Base-by-base conservation (phyloP, 2,113 vertebrate species). In the Cygnus buccinator region DNA sequence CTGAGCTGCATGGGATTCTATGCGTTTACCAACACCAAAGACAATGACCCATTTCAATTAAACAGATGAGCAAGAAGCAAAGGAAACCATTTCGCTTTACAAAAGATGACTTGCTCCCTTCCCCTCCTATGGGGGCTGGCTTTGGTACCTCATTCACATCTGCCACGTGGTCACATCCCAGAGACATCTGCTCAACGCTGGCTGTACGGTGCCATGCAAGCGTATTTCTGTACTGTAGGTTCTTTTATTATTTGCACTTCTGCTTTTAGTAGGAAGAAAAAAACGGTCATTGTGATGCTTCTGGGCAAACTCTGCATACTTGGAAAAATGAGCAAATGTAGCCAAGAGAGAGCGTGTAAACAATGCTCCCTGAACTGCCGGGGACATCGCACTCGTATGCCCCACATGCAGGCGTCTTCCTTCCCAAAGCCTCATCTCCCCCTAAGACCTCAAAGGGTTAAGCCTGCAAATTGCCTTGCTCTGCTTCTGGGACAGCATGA, bases 401-500 rank as follows among this genome's bases (percentile, higher is more conserved):
- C 83, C n/a, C 0, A 6, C 3, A 2, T 4, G 26, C 1, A 0
- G 48, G 59, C 6, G 0, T 23, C 93, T 43, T 90, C 82, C 67
- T 77, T 80, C 78, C 55, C 1, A 0, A 55, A 94, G 84, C 67
- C 74, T 94, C 9, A 3, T 78, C 94, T 95, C 85, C 88, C 89
- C 84, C 86, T 31, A 97, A 97, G 97, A 91, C 94, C 96, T 97
- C 95, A 96, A 98, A 97, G 97, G 97, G 98, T 98, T 98, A 98
- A 96, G 96, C 91, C 97, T 96, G 97, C 96, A 98, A 98, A 98
- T 97, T 97, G 97, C 98, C 97, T 97, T 46, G 93, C 97, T 97
- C 98, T 95, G 97, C 98, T 98, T 98, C 89, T 97, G 97, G 98
- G 98, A 98, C 97, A 97, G 97, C 96, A 98, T 98, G 98, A 98